Percentiles rank a stretch among this genome's conserved stretches.
Conservation (phyloP, 2,888 invertebrate species). For the Xiphydria camelus region DNA sequence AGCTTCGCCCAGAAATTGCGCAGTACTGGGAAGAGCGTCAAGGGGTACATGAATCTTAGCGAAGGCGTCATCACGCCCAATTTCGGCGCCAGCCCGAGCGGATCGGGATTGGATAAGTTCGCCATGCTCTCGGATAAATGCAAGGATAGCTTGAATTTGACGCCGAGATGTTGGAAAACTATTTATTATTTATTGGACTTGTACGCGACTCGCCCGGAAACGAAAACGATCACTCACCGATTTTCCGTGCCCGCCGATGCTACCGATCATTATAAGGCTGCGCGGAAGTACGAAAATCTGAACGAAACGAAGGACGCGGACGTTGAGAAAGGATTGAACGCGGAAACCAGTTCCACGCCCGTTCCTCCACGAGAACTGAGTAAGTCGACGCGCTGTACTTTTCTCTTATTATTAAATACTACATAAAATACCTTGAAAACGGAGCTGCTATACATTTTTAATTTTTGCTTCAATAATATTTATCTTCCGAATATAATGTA, state of each 20-base stretch:
- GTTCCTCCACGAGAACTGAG: constrained; percentile 55
- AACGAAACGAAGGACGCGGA: constrained; percentile 65
- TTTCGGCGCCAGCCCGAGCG: constrained; percentile 66
- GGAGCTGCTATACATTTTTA: neutral
- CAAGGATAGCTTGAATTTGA: constrained; percentile 55
- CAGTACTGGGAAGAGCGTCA: constrained; percentile 82
- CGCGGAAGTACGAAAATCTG: constrained; percentile 63
- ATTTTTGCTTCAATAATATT: neutral
- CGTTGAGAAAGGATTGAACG: constrained; percentile 61
- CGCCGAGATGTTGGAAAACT: constrained; percentile 92
- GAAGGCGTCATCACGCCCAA: constrained; percentile 76
- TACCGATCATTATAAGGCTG: constrained; percentile 70
- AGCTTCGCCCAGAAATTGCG: constrained; percentile 86
- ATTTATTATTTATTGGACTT: constrained; percentile 89
- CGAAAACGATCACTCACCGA: constrained; percentile 86
- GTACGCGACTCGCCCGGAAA: constrained; percentile 93
- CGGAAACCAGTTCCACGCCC: constrained; percentile 56
- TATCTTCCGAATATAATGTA: neutral
- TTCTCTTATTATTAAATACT: too few species aligned
- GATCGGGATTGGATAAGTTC: constrained; percentile 62
- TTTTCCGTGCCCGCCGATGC: constrained; percentile 74
- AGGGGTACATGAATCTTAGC: constrained; percentile 81
- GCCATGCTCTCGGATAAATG: constrained; percentile 61
- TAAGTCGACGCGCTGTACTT: constrained; percentile 30
- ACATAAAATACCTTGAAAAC: too few species aligned